These are phyloP conservation scores for Melolontha melolontha DNA, from an alignment of 2,888 invertebrate species.

Conservation along the genomic window DNA sequence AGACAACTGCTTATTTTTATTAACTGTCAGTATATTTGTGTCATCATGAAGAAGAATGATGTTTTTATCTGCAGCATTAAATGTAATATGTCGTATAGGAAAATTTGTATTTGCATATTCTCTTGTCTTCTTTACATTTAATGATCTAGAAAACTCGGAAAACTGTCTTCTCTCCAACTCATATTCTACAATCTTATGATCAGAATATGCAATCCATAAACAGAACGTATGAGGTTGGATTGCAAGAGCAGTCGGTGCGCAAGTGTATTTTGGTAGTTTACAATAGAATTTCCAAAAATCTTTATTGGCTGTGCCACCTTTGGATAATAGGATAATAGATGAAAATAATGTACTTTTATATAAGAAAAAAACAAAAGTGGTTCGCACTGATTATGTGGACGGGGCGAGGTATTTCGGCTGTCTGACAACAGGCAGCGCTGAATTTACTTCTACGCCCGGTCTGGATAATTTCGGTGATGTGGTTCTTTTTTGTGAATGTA, in stretches of 20 bases:
- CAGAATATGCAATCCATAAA: slow-evolving; percentile 80
- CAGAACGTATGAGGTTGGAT: slow-evolving; percentile 72
- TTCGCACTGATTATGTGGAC: too few species aligned
- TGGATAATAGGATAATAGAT: too few species aligned
- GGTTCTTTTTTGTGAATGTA: too few species aligned
- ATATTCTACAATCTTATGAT: slow-evolving; percentile 86
- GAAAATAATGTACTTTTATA: too few species aligned
- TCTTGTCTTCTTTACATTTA: slow-evolving; percentile 68
- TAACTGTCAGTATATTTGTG: slow-evolving; percentile 72
- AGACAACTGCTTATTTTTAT: slow-evolving; percentile 63
- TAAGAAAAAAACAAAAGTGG: too few species aligned
- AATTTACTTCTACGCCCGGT: too few species aligned
- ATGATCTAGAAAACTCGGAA: slow-evolving; percentile 72
- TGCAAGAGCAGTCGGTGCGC: slow-evolving; percentile 78
- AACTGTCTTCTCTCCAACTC: slow-evolving; percentile 74
- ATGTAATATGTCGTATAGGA: slow-evolving; percentile 72
- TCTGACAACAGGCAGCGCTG: too few species aligned
- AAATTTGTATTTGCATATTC: slow-evolving; percentile 72
- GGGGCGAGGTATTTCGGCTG: too few species aligned
- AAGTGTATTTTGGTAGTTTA: slow-evolving; percentile 77
- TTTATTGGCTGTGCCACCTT: too few species aligned
- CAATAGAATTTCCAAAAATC: slow-evolving; percentile 65
- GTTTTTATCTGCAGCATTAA: slow-evolving; percentile 73
- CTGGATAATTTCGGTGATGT: too few species aligned
- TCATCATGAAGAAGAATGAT: slow-evolving; percentile 82